phyloP scores from a whole-genome alignment of 2,888 invertebrate species.

The Parnassius mnemosyne region DNA sequence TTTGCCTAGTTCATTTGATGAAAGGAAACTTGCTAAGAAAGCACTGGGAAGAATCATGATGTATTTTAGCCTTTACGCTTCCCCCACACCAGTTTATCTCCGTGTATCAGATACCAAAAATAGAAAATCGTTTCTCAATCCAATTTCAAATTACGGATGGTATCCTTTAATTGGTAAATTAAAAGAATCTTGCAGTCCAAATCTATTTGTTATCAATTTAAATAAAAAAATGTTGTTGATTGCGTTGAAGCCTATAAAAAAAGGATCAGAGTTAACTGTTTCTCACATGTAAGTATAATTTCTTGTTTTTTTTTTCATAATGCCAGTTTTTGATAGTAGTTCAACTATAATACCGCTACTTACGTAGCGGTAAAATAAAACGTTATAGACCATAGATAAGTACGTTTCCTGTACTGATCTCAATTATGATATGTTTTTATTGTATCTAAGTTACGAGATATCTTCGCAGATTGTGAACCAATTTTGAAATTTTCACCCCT shows the following conservation, averaged over 20 bases:
- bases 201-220: conserved; percentile 32
- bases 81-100: not conserved
- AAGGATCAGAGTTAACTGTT: conserved; percentile 38
- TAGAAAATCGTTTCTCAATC: not conserved
- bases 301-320: not conserved
- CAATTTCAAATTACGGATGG: conserved; percentile 29
- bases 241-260: conserved; percentile 35
- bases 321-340: too few relatives aligned
- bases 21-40: conserved; percentile 9
- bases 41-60: conserved; percentile 18
- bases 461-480: too few relatives aligned
- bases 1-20: conserved; percentile 2
- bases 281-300: conserved; percentile 35
- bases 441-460: too few relatives aligned
- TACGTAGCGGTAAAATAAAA: too few relatives aligned
- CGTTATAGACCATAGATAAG: too few relatives aligned
- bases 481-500: too few relatives aligned
- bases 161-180: conserved; percentile 40
- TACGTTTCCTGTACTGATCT: too few relatives aligned
- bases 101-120: not conserved
- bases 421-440: too few relatives aligned
- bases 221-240: conserved; percentile 36
- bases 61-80: conserved; percentile 12
- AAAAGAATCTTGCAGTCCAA: conserved; percentile 36
- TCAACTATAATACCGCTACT: too few relatives aligned